Percentiles rank a stretch among this genome's conserved stretches.
Evolutionary conservation across 2,888 invertebrate genomes (phyloP).

Genomic region (Zootermopsis nevadensis): DNA sequence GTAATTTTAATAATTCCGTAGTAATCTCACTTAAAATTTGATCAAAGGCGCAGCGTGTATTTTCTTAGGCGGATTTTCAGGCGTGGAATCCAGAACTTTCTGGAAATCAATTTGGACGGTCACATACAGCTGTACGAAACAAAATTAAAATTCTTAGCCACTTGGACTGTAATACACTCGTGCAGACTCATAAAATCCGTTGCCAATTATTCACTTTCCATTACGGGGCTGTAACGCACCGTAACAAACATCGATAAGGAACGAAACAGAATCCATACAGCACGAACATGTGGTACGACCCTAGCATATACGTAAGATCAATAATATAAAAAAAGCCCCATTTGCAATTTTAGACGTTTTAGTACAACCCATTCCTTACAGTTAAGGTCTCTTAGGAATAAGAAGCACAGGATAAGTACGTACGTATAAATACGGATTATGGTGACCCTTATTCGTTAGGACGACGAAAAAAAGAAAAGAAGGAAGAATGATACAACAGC

Average conservation of each 20-base stretch:
- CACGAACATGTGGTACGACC: neutral
- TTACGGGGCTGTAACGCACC: too few relatives aligned
- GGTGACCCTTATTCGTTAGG: neutral
- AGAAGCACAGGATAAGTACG: constrained; percentile 2
- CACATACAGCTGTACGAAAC: too few relatives aligned
- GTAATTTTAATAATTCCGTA: too few relatives aligned
- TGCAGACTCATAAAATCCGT: too few relatives aligned
- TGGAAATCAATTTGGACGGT: too few relatives aligned
- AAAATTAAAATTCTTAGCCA: too few relatives aligned
- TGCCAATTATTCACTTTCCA: too few relatives aligned
- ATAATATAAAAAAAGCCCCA: neutral
- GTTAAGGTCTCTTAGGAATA: constrained; percentile 33
- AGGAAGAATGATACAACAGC: neutral
- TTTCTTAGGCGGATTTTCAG: too few relatives aligned
- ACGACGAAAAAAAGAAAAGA: neutral
- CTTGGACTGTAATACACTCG: too few relatives aligned
- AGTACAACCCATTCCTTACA: constrained; percentile 31
- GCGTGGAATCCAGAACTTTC: too few relatives aligned
- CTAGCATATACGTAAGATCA: neutral
- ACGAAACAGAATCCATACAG: neutral
- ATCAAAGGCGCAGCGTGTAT: too few relatives aligned
- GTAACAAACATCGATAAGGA: neutral
- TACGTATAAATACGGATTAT: constrained; percentile 40
- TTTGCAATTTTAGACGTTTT: constrained; percentile 36
- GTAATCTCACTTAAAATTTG: too few relatives aligned